Evolutionary conservation across 1,140 invertebrate species (phyloP).

Genomic region (Papilio aristodemus): DNA sequence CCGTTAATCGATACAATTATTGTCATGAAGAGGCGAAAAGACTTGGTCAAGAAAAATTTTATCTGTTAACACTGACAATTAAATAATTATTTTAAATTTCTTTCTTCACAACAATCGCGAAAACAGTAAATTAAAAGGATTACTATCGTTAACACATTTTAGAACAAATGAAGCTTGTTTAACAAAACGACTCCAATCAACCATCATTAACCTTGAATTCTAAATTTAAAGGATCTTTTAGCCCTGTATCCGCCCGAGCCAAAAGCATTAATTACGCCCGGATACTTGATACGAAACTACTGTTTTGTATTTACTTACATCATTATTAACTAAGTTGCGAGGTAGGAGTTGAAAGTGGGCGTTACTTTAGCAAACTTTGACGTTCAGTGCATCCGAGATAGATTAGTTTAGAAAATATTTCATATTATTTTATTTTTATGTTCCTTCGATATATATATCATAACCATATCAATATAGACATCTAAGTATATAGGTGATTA

Average conservation of each 20-base stretch:
- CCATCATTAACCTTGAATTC: constrained; percentile 41
- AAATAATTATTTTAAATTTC: background rate
- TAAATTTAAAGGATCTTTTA: constrained; percentile 43
- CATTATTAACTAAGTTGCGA: constrained; percentile 49
- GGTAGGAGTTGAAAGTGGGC: constrained; percentile 36
- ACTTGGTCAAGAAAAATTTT: too few relatives aligned
- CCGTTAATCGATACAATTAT: too few relatives aligned
- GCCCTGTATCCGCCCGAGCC: constrained; percentile 43
- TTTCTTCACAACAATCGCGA: background rate
- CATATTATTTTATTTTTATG: background rate
- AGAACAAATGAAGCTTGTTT: constrained; percentile 33
- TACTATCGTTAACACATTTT: constrained; percentile 19
- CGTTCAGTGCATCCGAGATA: constrained; percentile 13
- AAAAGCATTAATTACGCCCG: constrained; percentile 49
- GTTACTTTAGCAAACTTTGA: constrained; percentile 33
- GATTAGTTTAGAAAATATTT: background rate
- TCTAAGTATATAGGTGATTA: too few relatives aligned
- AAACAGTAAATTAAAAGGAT: constrained; percentile 7
- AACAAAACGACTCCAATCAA: constrained; percentile 37
- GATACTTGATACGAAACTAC: constrained; percentile 53
- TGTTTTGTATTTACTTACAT: constrained; percentile 56
- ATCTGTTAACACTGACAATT: background rate
- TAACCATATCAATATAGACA: too few relatives aligned
- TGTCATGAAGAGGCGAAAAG: too few relatives aligned
- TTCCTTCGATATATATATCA: too few relatives aligned